phyloP scores from a whole-genome alignment of 1,140 invertebrate genomes.

The Heterodera carotae region DNA sequence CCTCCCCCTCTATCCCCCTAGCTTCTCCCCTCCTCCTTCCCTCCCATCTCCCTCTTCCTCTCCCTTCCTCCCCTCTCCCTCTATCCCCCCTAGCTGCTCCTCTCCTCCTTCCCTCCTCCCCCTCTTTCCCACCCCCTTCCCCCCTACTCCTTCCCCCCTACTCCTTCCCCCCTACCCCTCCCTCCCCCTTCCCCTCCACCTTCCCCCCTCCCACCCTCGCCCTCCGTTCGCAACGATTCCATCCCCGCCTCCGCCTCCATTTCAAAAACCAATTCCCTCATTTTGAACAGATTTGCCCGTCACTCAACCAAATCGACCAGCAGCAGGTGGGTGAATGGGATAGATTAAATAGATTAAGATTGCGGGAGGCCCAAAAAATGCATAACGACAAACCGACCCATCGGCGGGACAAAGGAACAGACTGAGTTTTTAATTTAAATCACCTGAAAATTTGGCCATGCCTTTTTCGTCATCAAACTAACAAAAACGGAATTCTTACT shows the following conservation, averaged over 20 bases:
- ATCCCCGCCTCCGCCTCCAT: background rate
- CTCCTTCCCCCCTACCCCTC: background rate
- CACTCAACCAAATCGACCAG: constrained; percentile 9
- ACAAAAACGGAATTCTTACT: too few species aligned
- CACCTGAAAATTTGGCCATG: background rate
- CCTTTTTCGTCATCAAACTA: too few species aligned
- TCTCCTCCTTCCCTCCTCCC: too few species aligned
- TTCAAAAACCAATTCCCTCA: background rate
- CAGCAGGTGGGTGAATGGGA: background rate
- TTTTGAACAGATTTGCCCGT: constrained; percentile 10
- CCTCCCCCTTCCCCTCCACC: too few species aligned
- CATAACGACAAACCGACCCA: background rate
- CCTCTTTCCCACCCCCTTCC: background rate
- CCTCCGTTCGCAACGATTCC: background rate
- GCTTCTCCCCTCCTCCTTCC: too few species aligned
- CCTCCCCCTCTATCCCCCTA: too few species aligned
- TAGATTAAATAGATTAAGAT: background rate
- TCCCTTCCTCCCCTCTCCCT: too few species aligned
- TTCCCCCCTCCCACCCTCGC: too few species aligned
- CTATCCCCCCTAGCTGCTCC: too few species aligned
- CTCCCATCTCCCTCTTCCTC: too few species aligned
- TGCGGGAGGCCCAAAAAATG: constrained; percentile 9
- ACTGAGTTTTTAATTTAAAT: background rate
- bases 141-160: background rate
- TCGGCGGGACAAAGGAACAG: background rate